Evolutionary conservation across 2,113 vertebrate species (phyloP).

Genomic region (Vimba vimba): DNA sequence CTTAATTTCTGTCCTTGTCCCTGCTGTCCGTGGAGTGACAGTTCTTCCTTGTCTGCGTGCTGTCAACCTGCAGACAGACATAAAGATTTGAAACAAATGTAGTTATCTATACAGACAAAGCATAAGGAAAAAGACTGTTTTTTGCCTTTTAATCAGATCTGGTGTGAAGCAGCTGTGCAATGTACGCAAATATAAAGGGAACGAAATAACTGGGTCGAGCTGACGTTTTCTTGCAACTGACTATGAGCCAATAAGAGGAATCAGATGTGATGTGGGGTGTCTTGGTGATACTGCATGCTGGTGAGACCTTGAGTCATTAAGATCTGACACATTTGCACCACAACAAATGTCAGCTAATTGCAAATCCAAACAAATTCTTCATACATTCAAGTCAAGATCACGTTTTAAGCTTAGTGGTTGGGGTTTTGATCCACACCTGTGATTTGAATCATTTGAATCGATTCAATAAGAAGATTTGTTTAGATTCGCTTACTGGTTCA

Average conservation of each 20-base stretch:
- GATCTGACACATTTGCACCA: neutral
- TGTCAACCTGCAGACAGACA: conserved; percentile 8
- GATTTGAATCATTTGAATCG: neutral
- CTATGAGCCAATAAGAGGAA: conserved; percentile 24
- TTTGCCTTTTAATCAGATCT: conserved; percentile 23
- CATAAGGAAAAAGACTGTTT: neutral
- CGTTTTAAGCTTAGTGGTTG: neutral
- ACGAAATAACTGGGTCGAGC: conserved; percentile 24
- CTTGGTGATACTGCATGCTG: conserved; percentile 4
- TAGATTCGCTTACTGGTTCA: neutral
- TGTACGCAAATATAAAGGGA: conserved; percentile 5
- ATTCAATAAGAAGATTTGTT: neutral
- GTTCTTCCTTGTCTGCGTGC: conserved; percentile 2
- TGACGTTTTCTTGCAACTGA: conserved; percentile 15
- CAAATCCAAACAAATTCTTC: neutral
- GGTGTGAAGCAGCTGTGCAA: conserved; percentile 19
- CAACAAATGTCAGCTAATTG: neutral
- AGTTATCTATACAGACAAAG: neutral
- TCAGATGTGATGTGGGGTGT: conserved; percentile 4
- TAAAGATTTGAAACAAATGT: neutral
- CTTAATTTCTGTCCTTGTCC: neutral
- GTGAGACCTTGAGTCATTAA: neutral
- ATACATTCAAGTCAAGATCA: neutral
- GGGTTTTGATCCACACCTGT: neutral
- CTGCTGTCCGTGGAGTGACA: conserved; percentile 9